These are phyloP conservation scores for Dendrocincla tyrannina DNA, from an alignment of 2,797 vertebrate genomes.

Conservation along the genomic window DNA sequence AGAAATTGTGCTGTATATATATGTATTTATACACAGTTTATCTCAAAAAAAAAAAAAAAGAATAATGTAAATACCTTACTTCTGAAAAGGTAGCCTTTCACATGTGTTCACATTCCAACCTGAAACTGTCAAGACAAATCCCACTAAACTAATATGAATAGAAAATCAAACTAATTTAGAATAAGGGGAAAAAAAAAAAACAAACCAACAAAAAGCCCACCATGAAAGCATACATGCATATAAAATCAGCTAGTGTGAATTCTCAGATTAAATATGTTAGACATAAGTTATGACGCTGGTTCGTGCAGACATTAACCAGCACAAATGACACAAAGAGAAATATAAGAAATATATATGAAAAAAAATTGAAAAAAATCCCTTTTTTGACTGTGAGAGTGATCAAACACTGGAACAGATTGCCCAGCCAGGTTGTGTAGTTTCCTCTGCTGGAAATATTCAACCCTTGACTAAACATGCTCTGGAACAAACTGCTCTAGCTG, in stretches of 20 bases:
- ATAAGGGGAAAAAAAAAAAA: not conserved
- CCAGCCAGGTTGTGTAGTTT: not conserved
- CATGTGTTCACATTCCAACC: not conserved
- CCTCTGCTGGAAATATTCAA: not conserved
- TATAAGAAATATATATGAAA: not conserved
- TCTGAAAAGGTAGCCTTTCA: not conserved
- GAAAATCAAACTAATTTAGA: not conserved
- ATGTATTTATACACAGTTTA: not conserved
- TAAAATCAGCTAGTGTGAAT: not conserved
- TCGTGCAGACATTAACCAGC: not conserved
- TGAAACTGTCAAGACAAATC: not conserved
- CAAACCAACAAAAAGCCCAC: too few relatives aligned
- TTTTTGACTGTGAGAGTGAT: not conserved
- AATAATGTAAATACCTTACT: not conserved
- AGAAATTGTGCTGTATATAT: not conserved
- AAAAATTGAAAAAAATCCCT: rapidly evolving
- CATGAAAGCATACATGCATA: rapidly evolving
- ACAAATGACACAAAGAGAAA: not conserved
- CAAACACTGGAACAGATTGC: not conserved
- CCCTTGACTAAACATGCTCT: not conserved
- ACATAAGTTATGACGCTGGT: not conserved
- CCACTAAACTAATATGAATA: not conserved
- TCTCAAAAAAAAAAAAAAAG: not conserved
- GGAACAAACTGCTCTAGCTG: not conserved
- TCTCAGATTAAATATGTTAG: not conserved